Percentiles rank a stretch among this genome's conserved stretches.
Evolutionary conservation across 2,113 vertebrate genomes (phyloP).

Genomic region (Oreochromis spilurus): DNA sequence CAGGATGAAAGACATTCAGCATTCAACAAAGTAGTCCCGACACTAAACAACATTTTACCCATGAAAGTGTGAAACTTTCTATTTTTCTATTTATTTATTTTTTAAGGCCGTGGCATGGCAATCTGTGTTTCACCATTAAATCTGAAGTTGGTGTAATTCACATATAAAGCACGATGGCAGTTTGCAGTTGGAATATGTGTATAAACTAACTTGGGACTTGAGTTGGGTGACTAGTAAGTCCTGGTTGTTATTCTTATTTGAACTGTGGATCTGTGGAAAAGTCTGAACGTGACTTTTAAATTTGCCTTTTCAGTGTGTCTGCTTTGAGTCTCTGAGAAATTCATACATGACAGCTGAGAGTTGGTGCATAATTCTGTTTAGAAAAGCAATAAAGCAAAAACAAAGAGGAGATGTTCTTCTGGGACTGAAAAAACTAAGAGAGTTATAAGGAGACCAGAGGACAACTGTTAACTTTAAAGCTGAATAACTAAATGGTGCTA

Average conservation of each 20-base stretch:
- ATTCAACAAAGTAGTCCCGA: neutral
- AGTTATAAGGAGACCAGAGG: neutral
- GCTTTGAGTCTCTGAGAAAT: neutral
- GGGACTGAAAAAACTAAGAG: neutral
- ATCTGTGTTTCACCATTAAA: neutral
- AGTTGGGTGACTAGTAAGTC: neutral
- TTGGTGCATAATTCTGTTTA: neutral
- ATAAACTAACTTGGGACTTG: neutral
- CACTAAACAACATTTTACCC: neutral
- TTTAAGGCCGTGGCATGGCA: accelerated
- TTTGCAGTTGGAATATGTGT: neutral
- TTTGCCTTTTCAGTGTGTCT: neutral
- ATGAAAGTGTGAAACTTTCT: neutral
- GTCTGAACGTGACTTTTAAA: neutral
- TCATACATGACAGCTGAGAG: neutral
- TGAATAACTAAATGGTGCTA: neutral
- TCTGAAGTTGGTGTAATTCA: neutral
- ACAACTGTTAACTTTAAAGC: neutral
- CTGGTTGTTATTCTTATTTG: neutral
- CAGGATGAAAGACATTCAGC: neutral
- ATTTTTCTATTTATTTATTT: neutral
- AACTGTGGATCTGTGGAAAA: neutral
- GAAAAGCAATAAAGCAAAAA: neutral
- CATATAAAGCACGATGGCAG: neutral
- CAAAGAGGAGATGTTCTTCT: neutral